Conservation (phyloP, 2,113 vertebrate genomes). For the Paralichthys olivaceus region DNA sequence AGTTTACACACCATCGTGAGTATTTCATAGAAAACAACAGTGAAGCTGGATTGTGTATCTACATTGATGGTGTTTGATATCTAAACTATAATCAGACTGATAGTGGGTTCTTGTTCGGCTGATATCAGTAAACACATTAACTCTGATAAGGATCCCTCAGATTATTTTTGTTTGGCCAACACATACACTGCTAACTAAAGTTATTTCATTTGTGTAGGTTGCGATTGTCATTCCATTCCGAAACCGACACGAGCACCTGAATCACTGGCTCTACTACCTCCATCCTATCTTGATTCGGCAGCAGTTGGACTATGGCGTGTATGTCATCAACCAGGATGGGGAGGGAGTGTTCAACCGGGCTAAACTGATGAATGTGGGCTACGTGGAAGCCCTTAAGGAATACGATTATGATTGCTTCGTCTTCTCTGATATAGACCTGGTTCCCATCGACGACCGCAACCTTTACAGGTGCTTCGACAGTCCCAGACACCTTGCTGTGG, state of each 20-base stretch:
- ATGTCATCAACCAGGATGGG: conserved; percentile 93
- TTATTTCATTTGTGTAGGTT: conserved; percentile 71
- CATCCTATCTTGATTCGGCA: conserved; percentile 92
- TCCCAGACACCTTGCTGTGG: conserved; percentile 93
- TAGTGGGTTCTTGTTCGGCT: no score
- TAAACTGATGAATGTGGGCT: conserved; percentile 93
- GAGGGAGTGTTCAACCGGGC: conserved; percentile 91
- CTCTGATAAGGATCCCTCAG: no score
- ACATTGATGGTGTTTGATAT: no score
- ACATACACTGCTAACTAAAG: not conserved
- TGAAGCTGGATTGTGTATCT: no score
- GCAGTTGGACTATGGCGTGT: conserved; percentile 92
- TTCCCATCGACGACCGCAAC: conserved; percentile 93
- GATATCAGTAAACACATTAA: no score
- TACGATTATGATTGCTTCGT: conserved; percentile 94
- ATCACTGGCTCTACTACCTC: conserved; percentile 91
- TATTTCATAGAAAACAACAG: no score
- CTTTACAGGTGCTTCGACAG: conserved; percentile 89
- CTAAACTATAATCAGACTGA: no score
- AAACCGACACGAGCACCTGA: conserved; percentile 92
- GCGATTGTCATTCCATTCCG: conserved; percentile 94
- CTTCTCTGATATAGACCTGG: conserved; percentile 93
- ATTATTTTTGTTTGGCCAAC: no score
- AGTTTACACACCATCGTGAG: no score
- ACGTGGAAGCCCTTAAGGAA: conserved; percentile 89